Evolutionary conservation across 2,888 invertebrate genomes (phyloP), one percentile per base, ranked within the genome.

Genomic region (Eupeodes latifasciatus): DNA sequence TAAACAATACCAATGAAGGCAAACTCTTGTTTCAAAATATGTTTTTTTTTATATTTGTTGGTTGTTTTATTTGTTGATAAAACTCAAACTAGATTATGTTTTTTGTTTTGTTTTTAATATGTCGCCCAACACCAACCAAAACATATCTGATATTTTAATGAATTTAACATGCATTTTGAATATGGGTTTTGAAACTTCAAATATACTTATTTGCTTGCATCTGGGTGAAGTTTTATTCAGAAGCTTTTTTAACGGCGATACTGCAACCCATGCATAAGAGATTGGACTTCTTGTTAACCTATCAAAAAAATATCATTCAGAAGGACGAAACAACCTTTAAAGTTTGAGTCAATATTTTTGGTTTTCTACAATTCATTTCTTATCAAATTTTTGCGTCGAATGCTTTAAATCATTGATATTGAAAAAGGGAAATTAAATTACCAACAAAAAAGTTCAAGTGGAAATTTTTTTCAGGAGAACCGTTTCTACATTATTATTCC

Each of bases 1-100:
- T 75, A 81, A 88, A 85, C 79, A 88, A 85, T 85, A 88, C 53
- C 85, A 88, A 88, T 81, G 85, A 85, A 85, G 78, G 85, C 88
- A 85, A 88, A 85, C 78, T 77, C 69, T 81, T 71, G 55, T 84
- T 81, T 76, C 80, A 77, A 27, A 72, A 66, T 76, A 74, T 27
- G 27, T 27, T 27, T 27, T 19, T 62, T 77, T 55, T 19, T 19
- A 4, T 64, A 27, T 27, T 27, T 77, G 67, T 61, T 44, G 40
- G 12, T 19, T 55, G 47, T 69, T 51, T 59, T 75, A 12, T 76
- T 55, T n/a, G n/a, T 9, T 66, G 19, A 14, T 4, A 14, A 34
- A 49, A 81, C 53, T 27, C 72, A 84, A 84, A 77, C 71, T 57
- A 59, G 71, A 53, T 49, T 64, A 72, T 76, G 64, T 36, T 49